A percentile compares a stretch with the other conserved stretches of the same genome.
These are phyloP conservation scores for Periphyllus acericola DNA, from an alignment of 2,888 invertebrate species.

Conservation along the genomic window DNA sequence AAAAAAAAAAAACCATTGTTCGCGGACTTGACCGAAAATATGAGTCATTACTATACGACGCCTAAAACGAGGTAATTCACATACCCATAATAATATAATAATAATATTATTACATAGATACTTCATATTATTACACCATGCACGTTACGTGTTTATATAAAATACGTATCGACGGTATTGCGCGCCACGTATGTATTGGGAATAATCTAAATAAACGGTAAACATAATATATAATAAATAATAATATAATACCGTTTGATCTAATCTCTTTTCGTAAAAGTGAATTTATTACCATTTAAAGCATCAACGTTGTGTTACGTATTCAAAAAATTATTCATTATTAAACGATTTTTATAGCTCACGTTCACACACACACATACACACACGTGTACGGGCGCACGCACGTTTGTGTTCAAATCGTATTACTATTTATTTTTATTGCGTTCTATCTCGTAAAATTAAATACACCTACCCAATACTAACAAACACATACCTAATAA, in stretches of 20 bases:
- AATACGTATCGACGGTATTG: background rate
- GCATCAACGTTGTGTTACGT: background rate
- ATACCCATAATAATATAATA: background rate
- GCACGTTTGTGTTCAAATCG: background rate
- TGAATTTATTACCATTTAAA: slow-evolving; percentile 48
- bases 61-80: background rate
- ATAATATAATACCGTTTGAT: slow-evolving; percentile 6
- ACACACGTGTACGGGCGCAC: background rate
- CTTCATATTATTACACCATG: background rate
- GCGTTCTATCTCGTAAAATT: slow-evolving; percentile 50
- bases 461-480: slow-evolving; percentile 46
- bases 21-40: too few species aligned
- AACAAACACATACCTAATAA: slow-evolving; percentile 22
- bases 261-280: slow-evolving; percentile 32
- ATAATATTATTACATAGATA: background rate
- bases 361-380: too few species aligned
- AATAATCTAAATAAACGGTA: slow-evolving; percentile 26
- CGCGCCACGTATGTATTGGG: background rate
- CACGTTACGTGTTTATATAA: background rate
- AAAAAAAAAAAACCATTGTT: too few species aligned
- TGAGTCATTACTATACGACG: too few species aligned
- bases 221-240: background rate
- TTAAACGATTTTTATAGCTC: slow-evolving; percentile 40
- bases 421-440: slow-evolving; percentile 47
- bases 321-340: slow-evolving; percentile 36